Percentiles rank a stretch among this genome's conserved stretches.
Evolutionary conservation across 1,140 invertebrate genomes (phyloP).

Genomic region (Trachelipus rathkii): DNA sequence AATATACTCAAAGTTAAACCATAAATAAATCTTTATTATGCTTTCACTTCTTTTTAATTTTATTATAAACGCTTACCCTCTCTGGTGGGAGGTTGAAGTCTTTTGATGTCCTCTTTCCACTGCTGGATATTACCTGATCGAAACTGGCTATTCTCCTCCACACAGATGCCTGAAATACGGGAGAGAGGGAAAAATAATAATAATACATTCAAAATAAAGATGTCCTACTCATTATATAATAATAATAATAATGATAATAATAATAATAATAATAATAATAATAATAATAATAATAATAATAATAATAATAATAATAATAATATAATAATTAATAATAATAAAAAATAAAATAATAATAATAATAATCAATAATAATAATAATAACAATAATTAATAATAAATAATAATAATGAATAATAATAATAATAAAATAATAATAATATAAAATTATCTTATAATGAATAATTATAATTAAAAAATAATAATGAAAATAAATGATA

Average conservation of each 20-base stretch:
- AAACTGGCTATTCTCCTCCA: background rate
- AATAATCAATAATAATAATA: too few species aligned
- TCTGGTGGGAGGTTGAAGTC: background rate
- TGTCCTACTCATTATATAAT: background rate
- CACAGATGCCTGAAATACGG: background rate
- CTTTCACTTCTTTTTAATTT: too few species aligned
- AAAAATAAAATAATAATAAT: too few species aligned
- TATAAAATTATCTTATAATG: too few species aligned
- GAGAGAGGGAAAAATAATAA: background rate
- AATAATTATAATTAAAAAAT: background rate
- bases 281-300: background rate
- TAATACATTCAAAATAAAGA: background rate
- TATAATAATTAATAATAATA: background rate
- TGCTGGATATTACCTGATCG: background rate
- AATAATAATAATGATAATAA: background rate
- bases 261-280: background rate
- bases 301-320: constrained; percentile 1
- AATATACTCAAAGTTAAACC: too few species aligned
- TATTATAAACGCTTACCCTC: background rate
- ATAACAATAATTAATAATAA: too few species aligned
- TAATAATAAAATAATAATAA: too few species aligned
- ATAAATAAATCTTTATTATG: too few species aligned
- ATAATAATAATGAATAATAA: too few species aligned
- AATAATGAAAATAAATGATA: background rate
- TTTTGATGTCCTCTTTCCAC: background rate